A percentile compares a stretch with the other conserved stretches of the same genome.
phyloP scores from a whole-genome alignment of 2,888 invertebrate genomes.

The Callimorpha dominula region DNA sequence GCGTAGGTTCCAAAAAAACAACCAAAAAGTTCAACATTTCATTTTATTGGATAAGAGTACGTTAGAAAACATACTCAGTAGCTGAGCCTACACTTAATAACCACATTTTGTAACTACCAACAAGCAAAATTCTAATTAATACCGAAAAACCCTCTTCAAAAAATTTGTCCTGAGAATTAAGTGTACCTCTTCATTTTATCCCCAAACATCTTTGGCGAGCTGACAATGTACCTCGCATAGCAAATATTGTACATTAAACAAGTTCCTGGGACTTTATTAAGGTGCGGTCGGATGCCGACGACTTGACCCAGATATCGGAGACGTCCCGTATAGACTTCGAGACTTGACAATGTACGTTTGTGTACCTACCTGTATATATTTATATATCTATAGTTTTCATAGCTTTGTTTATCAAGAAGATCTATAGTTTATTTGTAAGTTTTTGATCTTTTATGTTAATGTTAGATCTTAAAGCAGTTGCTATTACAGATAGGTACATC shows the following conservation, averaged over 20 bases:
- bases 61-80: neutral
- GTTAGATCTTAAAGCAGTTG: no score
- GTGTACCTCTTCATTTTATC: conserved; percentile 18
- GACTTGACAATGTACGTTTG: conserved; percentile 36
- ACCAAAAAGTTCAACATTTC: neutral
- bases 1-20: neutral
- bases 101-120: neutral
- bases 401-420: neutral
- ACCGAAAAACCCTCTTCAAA: conserved; percentile 6
- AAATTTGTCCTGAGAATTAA: conserved; percentile 24
- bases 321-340: conserved; percentile 25
- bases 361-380: conserved; percentile 1
- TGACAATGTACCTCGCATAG: conserved; percentile 41
- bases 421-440: neutral
- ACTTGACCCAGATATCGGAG: conserved; percentile 49
- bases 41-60: neutral
- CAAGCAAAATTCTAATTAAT: neutral
- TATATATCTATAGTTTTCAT: neutral
- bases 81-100: neutral
- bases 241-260: conserved; percentile 53
- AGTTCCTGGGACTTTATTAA: conserved; percentile 46
- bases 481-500: no score
- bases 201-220: conserved; percentile 14
- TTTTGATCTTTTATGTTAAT: no score
- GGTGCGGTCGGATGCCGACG: conserved; percentile 31